Base-by-base conservation (phyloP, 2,113 vertebrate genomes). In the Tragelaphus buxtoni region DNA sequence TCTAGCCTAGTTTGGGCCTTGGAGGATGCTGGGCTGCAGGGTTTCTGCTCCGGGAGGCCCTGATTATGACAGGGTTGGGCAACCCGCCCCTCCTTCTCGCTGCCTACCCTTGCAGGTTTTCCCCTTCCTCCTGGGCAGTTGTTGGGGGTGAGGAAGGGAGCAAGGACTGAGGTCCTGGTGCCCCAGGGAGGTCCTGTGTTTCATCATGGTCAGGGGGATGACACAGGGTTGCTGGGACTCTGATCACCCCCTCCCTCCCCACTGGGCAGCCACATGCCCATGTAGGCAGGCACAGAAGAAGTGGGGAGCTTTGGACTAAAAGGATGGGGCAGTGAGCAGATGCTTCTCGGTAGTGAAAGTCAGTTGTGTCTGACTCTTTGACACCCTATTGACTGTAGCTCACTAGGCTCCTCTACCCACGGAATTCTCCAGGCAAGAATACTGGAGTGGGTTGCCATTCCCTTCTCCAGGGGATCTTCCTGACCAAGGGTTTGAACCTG, bases 1-100 rank as follows among this genome's bases (percentile, higher is more conserved):
- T 95, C 77, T 88, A 95, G 85, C 96, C 96, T 92, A 95, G 3
- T 88, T 77, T 77, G 96, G 76, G 87, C 77, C 96, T 96, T 4
- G 0, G 87, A 60, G 80, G 77, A 22, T 2, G 3, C 14, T 13
- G 13, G 13, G 74, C 91, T 92, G 58, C 26, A 28, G 81, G 69
- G 26, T 32, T 87, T 95, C 60, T 97, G 83, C 81, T 94, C 72
- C 5, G 0, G 7, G 88, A 87, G 55, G 14, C 18, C 32, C 74
- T 16, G 80, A 45, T 35, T 30, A 1, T 1, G 24, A 69, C 35
- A 30, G 24, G 8, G 35, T 20, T 72, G 60, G 63, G 79, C 9
- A 39, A 35, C 28, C 35, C 7, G 32, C 30, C 65, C 30, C 39
- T 32, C 28, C 16, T 26, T 28, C 47, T 28, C 4, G 1, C 28